Base-by-base conservation (phyloP, 2,797 vertebrate species). In the Tangara arthus region DNA sequence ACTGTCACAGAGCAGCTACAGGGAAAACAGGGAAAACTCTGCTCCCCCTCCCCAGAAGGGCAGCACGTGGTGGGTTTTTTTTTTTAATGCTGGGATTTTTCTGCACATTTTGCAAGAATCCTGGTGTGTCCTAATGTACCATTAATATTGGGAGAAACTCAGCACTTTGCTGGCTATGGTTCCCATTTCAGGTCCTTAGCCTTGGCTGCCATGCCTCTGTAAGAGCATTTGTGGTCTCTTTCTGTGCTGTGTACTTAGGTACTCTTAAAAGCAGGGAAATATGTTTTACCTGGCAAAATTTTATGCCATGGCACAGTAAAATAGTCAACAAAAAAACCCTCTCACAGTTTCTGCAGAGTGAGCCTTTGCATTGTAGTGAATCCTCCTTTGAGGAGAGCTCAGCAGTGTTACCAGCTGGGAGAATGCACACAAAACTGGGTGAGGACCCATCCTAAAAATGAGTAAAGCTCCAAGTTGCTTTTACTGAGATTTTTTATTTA, bases 101-200 rank as follows among this genome's bases (percentile, higher is more conserved):
- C 34, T 77, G 27, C 34, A 17, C 8, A 1, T 77, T 80, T 92
- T 90, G 41, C 7, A 63, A 30, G 84, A 44, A 1, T 0, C 12
- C 15, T 0, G 0, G 4, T 32, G 9, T 75, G 12, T 59, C 13
- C 19, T 71, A 60, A 60, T 26, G 8, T 8, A 2, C 35, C 24
- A 15, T 53, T 64, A 72, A 50, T 57, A 18, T 2, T 57, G 76
- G 0, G 13, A 23, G 72, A 44, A 87, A 17, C 34, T 83, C 3
- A 1, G 50, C 9, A 37, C 41, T 80, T 87, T 53, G 47, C 60
- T 55, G 64, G 78, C 21, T 50, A 12, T 22, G 27, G 34, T 87
- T 94, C 44, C 41, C 18, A 12, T 66, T 90, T 87, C 24, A 42
- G 41, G 21, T 32, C 49, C 69, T 82, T n/a, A 76, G 35, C 39